A percentile compares a stretch with the other conserved stretches of the same genome.
Conservation (phyloP, 1,140 invertebrate genomes). For the Drosophila truncata region DNA sequence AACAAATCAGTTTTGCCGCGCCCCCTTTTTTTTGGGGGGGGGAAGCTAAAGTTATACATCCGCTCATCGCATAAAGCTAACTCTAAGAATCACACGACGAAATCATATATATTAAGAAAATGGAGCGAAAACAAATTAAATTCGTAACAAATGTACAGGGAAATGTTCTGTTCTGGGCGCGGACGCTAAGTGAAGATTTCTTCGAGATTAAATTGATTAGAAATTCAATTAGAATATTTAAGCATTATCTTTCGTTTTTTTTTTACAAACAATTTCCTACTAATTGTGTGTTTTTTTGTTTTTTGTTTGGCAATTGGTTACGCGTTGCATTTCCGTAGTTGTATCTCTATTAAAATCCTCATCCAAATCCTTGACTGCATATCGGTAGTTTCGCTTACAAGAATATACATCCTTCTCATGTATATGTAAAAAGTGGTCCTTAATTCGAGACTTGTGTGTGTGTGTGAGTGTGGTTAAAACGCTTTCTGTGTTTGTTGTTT, state of each 20-base stretch:
- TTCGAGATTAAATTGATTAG: constrained; percentile 48
- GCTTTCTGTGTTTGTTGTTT: constrained; percentile 20
- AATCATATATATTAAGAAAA: constrained; percentile 41
- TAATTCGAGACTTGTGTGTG: constrained; percentile 74
- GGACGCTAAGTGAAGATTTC: constrained; percentile 42
- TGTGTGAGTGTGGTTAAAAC: constrained; percentile 62
- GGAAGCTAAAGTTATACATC: constrained; percentile 36
- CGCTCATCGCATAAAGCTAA: constrained; percentile 45
- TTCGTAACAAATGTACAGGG: constrained; percentile 69
- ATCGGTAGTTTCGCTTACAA: constrained; percentile 71
- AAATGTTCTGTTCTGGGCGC: constrained; percentile 34
- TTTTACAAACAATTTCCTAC: constrained; percentile 57
- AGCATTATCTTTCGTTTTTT: constrained; percentile 31
- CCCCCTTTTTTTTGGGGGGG: constrained; percentile 39
- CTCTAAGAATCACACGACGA: constrained; percentile 63
- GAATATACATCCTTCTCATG: constrained; percentile 60
- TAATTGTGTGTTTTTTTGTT: constrained; percentile 33
- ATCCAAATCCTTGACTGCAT: constrained; percentile 76
- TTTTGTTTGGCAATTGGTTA: constrained; percentile 78
- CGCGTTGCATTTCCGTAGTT: constrained; percentile 53
- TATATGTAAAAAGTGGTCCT: constrained; percentile 82
- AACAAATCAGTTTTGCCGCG: constrained; percentile 54
- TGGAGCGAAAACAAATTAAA: constrained; percentile 58
- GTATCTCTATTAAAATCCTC: constrained; percentile 66
- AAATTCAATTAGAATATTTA: constrained; percentile 50